Evolutionary conservation across 2,113 vertebrate species (phyloP).

Genomic region (Anas platyrhynchos): DNA sequence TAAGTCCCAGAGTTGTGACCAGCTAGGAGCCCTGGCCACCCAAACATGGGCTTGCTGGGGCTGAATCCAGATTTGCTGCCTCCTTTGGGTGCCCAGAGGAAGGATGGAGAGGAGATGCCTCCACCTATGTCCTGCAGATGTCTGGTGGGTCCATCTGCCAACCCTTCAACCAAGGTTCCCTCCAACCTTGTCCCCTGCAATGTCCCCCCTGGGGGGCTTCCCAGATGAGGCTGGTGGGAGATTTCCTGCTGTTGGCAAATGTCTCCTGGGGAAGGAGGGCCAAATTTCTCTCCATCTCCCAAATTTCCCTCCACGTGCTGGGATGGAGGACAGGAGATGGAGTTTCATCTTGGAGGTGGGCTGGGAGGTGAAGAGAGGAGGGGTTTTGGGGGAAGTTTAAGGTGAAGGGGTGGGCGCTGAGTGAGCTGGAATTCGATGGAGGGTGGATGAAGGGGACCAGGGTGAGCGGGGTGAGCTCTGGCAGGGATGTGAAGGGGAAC

Average conservation of each 20-base stretch:
- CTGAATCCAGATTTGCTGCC: not conserved
- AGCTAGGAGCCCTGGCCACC: not conserved
- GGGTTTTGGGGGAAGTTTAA: not conserved
- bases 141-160: not conserved
- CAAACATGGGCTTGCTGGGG: not conserved
- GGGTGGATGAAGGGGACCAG: rapidly evolving
- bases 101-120: rapidly evolving
- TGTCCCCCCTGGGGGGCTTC: not conserved
- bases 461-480: rapidly evolving
- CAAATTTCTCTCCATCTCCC: not conserved
- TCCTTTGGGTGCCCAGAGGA: not conserved
- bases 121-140: not conserved
- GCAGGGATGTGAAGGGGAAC: not conserved
- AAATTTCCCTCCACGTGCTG: rapidly evolving
- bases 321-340: not conserved
- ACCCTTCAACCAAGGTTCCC: not conserved
- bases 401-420: not conserved
- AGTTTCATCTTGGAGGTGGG: not conserved
- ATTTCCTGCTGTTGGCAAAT: not conserved
- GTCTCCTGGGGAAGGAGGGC: not conserved
- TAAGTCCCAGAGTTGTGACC: not conserved
- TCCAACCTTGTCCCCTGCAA: not conserved
- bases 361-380: not conserved
- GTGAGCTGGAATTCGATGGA: not conserved
- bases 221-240: not conserved